Evolutionary conservation across 1,140 invertebrate genomes (phyloP).

Genomic region (Nymphalis io): DNA sequence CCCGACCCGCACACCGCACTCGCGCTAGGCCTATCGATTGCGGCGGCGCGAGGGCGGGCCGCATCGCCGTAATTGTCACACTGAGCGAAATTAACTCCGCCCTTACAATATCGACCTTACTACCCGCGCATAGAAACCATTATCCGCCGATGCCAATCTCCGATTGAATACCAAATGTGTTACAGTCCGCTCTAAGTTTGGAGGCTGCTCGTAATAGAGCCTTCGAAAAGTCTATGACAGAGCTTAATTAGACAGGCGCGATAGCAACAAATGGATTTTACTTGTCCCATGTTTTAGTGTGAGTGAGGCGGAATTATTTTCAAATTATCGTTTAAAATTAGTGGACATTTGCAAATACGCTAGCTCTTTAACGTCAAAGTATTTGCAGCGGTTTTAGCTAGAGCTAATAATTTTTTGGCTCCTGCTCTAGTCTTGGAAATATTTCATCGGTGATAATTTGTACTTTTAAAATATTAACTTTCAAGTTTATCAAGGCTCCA

Average conservation of each 20-base stretch:
- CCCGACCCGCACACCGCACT: slow-evolving; percentile 37
- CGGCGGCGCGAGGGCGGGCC: slow-evolving; percentile 75
- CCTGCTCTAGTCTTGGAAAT: no score
- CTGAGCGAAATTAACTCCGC: slow-evolving; percentile 68
- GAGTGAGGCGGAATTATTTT: slow-evolving; percentile 46
- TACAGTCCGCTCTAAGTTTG: slow-evolving; percentile 77
- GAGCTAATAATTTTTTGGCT: slow-evolving; percentile 1
- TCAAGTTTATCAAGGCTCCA: neutral
- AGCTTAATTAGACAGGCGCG: slow-evolving; percentile 80
- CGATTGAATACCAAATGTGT: slow-evolving; percentile 74
- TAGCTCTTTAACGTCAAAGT: slow-evolving; percentile 10
- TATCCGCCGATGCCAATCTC: slow-evolving; percentile 42
- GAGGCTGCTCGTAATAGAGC: slow-evolving; percentile 78
- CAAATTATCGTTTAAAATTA: slow-evolving; percentile 47
- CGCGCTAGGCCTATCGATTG: slow-evolving; percentile 78
- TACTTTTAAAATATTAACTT: neutral
- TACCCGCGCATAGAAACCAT: slow-evolving; percentile 61
- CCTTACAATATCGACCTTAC: slow-evolving; percentile 68
- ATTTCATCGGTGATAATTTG: no score
- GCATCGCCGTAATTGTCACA: slow-evolving; percentile 79
- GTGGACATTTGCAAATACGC: slow-evolving; percentile 2
- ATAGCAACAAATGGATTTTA: slow-evolving; percentile 78
- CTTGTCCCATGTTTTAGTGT: slow-evolving; percentile 68
- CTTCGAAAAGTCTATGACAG: slow-evolving; percentile 80
- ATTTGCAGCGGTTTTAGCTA: slow-evolving; percentile 13